Base-by-base conservation (phyloP, 2,113 vertebrate species). In the Pantherophis guttatus region DNA sequence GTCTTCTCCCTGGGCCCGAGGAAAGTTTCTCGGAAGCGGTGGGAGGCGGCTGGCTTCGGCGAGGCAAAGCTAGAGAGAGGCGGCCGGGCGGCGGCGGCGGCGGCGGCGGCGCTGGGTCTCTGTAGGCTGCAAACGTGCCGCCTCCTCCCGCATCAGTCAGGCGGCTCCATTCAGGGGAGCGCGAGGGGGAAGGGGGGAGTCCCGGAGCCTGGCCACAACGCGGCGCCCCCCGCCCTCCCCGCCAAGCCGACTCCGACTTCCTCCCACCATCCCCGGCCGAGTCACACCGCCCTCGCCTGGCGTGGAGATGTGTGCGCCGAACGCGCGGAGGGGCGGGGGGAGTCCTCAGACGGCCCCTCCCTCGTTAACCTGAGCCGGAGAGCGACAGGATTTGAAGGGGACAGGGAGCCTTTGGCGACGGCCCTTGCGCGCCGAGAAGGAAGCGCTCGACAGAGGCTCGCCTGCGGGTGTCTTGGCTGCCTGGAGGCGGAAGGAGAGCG, bases 11-110 rank as follows among this genome's bases (percentile, higher is more conserved):
- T n/a, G 92, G 26, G 88, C 70, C 93, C 90, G 59, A 59, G 48
- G 50, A 90, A 93, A 90, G 89, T 23, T 70, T 86, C 91, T 21
- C 54, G 44, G 88, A 15, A 88, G 93, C 90, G 92, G 95, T 95
- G 75, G 94, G 94, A 93, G 94, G 96, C 95, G 94, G 94, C 95
- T 92, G 95, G 96, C 96, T 95, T 95, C 94, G 94, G 94, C 94
- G 59, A 6, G 57, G 81, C 85, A 50, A 13, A 15, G 57, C 23
- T 19, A 95, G 94, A 88, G 70, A 86, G 87, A 94, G 15, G 89
- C 48, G n/a, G 89, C 53, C 11, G 70, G 1, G 70, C 53, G n/a
- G 12, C 3, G 90, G 13, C 39, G 39, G 39, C 39, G 39, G n/a
- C n/a, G 33, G 39, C 39, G 39, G 39, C 8, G 75, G 23, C 7